phyloP scores from a whole-genome alignment of 2,797 vertebrate species.

The Arctocebus calabarensis region DNA sequence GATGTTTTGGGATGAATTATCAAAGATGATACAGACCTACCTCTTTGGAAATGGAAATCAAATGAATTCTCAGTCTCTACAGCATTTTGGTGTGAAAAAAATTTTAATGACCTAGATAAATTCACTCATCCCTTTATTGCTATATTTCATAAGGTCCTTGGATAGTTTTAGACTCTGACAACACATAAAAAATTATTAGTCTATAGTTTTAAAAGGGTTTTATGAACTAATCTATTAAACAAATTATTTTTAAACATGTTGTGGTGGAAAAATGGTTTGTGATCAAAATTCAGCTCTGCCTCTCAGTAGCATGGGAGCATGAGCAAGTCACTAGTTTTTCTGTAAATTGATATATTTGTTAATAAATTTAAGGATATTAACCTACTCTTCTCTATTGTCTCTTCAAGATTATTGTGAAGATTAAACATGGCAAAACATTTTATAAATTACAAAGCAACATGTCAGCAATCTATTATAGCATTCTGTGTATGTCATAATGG shows the following conservation, averaged over 20 bases:
- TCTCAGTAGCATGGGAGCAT: background rate
- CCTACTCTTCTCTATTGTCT: background rate
- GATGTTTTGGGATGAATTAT: conserved; percentile 71
- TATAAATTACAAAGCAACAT: conserved; percentile 40
- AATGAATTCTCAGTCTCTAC: conserved; percentile 62
- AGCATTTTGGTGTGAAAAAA: conserved; percentile 59
- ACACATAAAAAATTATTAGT: conserved; percentile 33
- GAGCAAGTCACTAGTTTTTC: conserved; percentile 28
- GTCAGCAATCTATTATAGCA: conserved; percentile 33
- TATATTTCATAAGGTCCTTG: conserved; percentile 32
- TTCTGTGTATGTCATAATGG: background rate
- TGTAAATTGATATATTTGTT: conserved; percentile 1
- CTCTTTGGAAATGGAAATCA: conserved; percentile 78
- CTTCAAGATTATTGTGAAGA: conserved; percentile 55
- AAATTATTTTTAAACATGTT: conserved; percentile 23
- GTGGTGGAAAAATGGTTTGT: background rate
- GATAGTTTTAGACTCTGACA: background rate
- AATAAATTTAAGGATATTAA: conserved; percentile 48
- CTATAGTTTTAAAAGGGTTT: conserved; percentile 29
- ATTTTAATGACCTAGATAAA: conserved; percentile 44
- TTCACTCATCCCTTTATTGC: conserved; percentile 8
- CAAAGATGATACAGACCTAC: conserved; percentile 68
- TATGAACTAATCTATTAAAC: conserved; percentile 51
- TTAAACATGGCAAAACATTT: conserved; percentile 69
- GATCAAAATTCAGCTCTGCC: background rate